Base-by-base conservation (phyloP, 2,113 vertebrate species). In the Callopanchax toddi region DNA sequence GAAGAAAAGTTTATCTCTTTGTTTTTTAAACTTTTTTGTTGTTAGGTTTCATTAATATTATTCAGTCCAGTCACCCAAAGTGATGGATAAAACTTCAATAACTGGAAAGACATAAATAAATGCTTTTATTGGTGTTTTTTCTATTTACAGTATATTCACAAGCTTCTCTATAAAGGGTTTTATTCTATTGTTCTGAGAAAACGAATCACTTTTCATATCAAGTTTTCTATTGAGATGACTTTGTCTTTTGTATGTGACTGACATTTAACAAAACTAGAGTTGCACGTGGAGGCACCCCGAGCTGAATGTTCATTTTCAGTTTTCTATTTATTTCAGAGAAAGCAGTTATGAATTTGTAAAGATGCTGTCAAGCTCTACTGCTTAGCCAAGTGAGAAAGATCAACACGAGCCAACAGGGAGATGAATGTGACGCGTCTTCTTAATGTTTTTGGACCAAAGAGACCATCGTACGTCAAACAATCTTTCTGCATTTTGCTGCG, bases 231-330 rank as follows among this genome's bases (percentile, higher is more conserved):
- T 60, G 39, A 26, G 42, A 66, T 29, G 1, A n/a, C n/a, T n/a
- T n/a, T n/a, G n/a, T 32, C 48, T 26, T 37, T 59, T 62, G 10
- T 69, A 44, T 60, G 58, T 67, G 57, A 83, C 72, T 76, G 69
- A 66, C 44, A 59, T 52, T 58, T 67, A 58, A 56, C 53, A 69
- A 52, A 78, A 59, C 67, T 40, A 16, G 6, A 37, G 39, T 63
- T 55, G 42, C 57, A 42, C 34, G 46, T 29, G 21, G 50, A 75
- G 51, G 12, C 26, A 55, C 67, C 76, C 73, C 65, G 66, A 84
- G 57, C 65, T 56, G 42, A 67, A 64, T 61, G 56, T 78, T 87
- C 62, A 74, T 81, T 83, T 89, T 86, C 53, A 68, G 55, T 82
- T 85, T 83, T 71, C 45, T 48, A 43, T 81, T 72, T 73, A 83